Evolutionary conservation across 2,113 vertebrate species (phyloP).

Genomic region (Tachysurus fulvidraco): DNA sequence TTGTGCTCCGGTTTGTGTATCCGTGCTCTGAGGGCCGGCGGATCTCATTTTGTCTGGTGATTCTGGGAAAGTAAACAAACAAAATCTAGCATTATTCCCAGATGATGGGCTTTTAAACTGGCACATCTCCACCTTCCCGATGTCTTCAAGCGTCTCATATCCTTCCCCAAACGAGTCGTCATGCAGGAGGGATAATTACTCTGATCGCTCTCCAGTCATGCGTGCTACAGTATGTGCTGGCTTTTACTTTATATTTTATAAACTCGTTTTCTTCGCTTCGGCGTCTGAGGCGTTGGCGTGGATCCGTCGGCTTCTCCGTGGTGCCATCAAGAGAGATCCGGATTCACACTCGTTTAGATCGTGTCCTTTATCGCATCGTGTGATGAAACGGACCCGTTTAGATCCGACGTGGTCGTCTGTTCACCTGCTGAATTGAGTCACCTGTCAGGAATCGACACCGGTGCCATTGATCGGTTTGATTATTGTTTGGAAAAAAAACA

Average conservation of each 20-base stretch:
- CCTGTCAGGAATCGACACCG: not conserved
- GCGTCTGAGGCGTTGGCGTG: not conserved
- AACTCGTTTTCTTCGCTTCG: not conserved
- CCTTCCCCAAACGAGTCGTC: not conserved
- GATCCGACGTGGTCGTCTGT: not conserved
- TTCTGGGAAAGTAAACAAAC: constrained; percentile 2
- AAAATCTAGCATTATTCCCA: not conserved
- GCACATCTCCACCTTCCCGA: not conserved
- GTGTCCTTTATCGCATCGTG: not conserved
- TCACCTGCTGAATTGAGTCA: not conserved
- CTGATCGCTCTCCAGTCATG: constrained; percentile 17
- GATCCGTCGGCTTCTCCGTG: not conserved
- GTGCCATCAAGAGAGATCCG: not conserved
- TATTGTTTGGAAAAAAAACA: not conserved
- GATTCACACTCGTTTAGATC: not conserved
- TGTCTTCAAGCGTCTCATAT: not conserved
- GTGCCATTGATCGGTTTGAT: not conserved
- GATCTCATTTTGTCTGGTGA: not conserved
- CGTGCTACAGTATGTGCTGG: not conserved
- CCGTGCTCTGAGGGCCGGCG: not conserved
- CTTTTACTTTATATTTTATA: constrained; percentile 12
- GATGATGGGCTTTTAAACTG: not conserved
- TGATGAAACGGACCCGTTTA: not conserved
- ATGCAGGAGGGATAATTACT: constrained; percentile 6
- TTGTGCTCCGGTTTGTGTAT: constrained; percentile 5